Base-by-base conservation (phyloP, 2,797 vertebrate species). In the Halcyon badia region DNA sequence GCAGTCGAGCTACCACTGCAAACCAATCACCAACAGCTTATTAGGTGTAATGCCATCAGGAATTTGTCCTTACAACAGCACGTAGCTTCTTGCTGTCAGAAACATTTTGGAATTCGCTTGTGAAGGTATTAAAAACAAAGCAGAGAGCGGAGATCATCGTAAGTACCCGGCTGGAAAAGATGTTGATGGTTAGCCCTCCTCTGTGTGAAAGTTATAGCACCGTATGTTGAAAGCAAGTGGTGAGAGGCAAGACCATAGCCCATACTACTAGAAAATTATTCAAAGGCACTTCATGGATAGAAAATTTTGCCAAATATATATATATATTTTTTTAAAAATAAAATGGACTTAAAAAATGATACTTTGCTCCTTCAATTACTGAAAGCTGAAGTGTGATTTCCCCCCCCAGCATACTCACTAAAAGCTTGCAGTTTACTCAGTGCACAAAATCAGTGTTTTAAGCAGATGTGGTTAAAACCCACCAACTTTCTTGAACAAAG, bases 211-310 rank as follows among this genome's bases (percentile, higher is more conserved):
- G 86, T 98, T 92, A 95, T 98, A 98, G 98, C 98, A 98, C 98
- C 98, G 39, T 96, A 68, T 88, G 88, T 95, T 96, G 94, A 97
- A 97, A 98, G 95, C 95, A 94, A 49, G 11, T 54, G 49, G 95
- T 85, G 97, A 94, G 95, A 97, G 87, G 95, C 88, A 97, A 97
- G 93, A 91, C 85, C 94, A 88, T 88, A 97, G 96, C 97, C 97
- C 94, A 62, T 84, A 75, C 91, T 84, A 92, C 91, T 91, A 89
- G 94, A 94, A 97, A 97, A 97, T 91, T 96, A 97, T 92, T 98
- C 93, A 98, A 98, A 98, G 98, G 98, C 98, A 98, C 98, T 98
- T 98, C 42, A 98, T 97, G 97, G 96, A 98, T 98, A 98, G 88
- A 98, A 98, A 98, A 97, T 70, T 91, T 91, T 70, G 97, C 97